Percentiles rank a stretch among this genome's conserved stretches.
Conservation (phyloP, 2,797 vertebrate species). For the Pelobates cultripes region DNA sequence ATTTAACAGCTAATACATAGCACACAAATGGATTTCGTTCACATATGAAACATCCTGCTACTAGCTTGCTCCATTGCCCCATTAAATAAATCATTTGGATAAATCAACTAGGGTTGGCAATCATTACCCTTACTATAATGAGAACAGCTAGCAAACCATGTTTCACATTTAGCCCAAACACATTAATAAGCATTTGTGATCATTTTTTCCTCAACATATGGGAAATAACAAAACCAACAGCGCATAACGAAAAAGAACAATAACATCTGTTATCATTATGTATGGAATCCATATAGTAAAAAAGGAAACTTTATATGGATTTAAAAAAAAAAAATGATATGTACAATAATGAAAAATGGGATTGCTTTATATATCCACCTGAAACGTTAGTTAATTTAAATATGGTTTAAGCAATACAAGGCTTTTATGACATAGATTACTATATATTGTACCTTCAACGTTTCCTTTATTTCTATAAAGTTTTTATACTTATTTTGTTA, state of each 20-base stretch:
- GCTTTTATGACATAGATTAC: too few species aligned
- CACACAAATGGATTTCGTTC: conserved; percentile 5
- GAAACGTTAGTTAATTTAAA: too few species aligned
- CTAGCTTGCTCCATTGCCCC: not conserved
- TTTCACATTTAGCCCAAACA: not conserved
- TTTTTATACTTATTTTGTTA: too few species aligned
- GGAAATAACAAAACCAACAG: not conserved
- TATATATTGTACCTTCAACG: too few species aligned
- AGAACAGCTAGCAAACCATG: not conserved
- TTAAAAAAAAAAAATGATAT: too few species aligned
- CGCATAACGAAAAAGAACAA: not conserved
- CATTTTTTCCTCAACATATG: not conserved
- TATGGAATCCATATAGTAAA: too few species aligned
- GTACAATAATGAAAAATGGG: too few species aligned
- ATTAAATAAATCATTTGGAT: not conserved
- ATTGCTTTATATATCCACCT: too few species aligned
- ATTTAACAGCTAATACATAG: conserved; percentile 14
- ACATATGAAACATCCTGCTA: not conserved
- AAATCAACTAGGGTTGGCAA: not conserved
- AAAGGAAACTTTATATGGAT: too few species aligned
- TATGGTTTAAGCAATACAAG: too few species aligned
- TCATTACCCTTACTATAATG: not conserved
- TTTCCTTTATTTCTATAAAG: too few species aligned
- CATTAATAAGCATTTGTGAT: not conserved
- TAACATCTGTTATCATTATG: too few species aligned